Percentiles rank a stretch among this genome's conserved stretches.
phyloP scores from a whole-genome alignment of 2,888 invertebrate genomes.

The Chalcosyrphus nemorum region DNA sequence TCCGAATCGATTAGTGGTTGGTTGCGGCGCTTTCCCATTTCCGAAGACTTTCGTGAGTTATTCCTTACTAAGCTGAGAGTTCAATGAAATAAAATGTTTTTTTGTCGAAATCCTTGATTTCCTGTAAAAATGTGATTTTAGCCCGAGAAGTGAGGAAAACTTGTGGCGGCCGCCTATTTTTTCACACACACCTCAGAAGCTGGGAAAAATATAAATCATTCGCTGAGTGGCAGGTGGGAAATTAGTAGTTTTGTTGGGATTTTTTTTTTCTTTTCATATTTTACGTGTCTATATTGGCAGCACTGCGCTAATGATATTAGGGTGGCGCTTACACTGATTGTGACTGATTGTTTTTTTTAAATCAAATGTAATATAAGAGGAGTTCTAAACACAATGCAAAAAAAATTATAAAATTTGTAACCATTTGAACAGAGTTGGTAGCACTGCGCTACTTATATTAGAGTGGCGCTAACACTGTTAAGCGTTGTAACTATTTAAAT shows the following conservation, averaged over 20 bases:
- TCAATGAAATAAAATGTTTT: conserved; percentile 9
- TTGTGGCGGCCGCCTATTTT: conserved; percentile 54
- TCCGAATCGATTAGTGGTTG: conserved; percentile 92
- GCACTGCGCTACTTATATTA: too few relatives aligned
- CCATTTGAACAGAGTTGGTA: too few relatives aligned
- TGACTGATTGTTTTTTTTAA: too few relatives aligned
- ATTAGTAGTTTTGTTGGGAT: conserved; percentile 17
- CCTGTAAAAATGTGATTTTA: conserved; percentile 14
- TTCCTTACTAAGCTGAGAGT: conserved; percentile 6
- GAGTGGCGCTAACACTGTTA: too few relatives aligned
- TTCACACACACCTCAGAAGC: conserved; percentile 51
- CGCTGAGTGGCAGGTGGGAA: conserved; percentile 52
- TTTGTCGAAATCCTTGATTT: background rate
- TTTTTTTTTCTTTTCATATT: background rate
- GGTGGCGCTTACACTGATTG: background rate
- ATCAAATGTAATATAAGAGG: too few relatives aligned
- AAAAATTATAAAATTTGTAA: too few relatives aligned
- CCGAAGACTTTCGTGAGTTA: conserved; percentile 52
- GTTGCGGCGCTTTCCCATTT: conserved; percentile 93
- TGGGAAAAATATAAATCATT: conserved; percentile 45
- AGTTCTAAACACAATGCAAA: too few relatives aligned
- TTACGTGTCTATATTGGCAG: conserved; percentile 8
- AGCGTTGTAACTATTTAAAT: too few relatives aligned
- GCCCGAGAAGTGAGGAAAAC: conserved; percentile 30
- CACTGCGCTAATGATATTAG: too few relatives aligned